phyloP scores from a whole-genome alignment of 2,797 vertebrate genomes.

The Gastrophryne carolinensis region DNA sequence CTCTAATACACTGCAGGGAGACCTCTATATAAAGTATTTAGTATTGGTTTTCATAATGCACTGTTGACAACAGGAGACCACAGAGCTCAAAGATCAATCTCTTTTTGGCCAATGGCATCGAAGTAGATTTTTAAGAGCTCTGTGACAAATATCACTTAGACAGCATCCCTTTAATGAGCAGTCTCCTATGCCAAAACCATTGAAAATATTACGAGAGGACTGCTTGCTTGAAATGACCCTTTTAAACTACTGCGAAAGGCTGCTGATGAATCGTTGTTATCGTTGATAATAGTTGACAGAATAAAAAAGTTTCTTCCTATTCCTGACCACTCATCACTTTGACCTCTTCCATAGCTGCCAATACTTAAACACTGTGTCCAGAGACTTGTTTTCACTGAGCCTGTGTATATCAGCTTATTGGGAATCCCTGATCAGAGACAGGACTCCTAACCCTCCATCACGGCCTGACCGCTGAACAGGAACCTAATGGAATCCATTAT shows the following conservation, averaged over 20 bases:
- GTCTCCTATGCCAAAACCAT: constrained; percentile 59
- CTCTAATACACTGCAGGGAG: constrained; percentile 75
- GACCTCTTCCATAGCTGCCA: not conserved
- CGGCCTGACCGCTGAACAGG: not conserved
- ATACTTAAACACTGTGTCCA: not conserved
- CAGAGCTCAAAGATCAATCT: constrained; percentile 78
- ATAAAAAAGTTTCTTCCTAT: constrained; percentile 58
- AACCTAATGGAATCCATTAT: not conserved
- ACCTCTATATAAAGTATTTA: constrained; percentile 83
- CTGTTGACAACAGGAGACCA: constrained; percentile 74
- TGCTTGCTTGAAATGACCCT: constrained; percentile 59
- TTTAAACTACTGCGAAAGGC: constrained; percentile 58
- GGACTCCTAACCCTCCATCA: not conserved
- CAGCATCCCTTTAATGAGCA: constrained; percentile 64
- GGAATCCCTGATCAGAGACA: not conserved
- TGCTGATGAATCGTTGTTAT: constrained; percentile 64
- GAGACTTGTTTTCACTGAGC: not conserved
- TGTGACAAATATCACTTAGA: constrained; percentile 63
- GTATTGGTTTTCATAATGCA: constrained; percentile 79
- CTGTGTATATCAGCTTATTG: not conserved
- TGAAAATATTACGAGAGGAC: constrained; percentile 56
- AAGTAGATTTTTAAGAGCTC: constrained; percentile 71
- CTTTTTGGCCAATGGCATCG: constrained; percentile 70
- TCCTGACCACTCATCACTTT: not conserved
- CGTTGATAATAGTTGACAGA: constrained; percentile 64